Conservation (phyloP, 2,113 vertebrate species). For the Xenopus tropicalis region DNA sequence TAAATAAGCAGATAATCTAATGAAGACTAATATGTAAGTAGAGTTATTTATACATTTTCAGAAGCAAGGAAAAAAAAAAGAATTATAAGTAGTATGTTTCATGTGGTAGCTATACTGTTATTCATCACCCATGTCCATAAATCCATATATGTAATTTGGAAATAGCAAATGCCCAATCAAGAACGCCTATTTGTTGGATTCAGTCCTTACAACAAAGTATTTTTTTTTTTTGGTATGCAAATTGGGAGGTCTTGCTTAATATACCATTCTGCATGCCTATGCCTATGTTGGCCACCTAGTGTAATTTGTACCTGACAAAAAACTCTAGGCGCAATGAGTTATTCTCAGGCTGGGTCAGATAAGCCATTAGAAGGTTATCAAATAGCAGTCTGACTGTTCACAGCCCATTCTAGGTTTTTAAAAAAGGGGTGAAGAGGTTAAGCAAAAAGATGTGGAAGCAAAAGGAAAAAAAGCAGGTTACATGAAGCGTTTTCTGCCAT, state of each 20-base stretch:
- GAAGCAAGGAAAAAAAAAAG: no score
- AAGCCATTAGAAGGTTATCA: constrained; percentile 44
- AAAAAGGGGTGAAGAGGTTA: constrained; percentile 37
- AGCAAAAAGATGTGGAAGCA: constrained; percentile 39
- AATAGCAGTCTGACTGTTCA: constrained; percentile 1
- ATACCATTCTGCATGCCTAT: not conserved
- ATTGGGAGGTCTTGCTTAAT: not conserved
- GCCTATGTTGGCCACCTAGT: constrained; percentile 3
- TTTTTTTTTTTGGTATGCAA: no score
- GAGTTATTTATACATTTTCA: no score
- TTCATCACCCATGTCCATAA: no score
- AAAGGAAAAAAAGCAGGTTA: constrained; percentile 59
- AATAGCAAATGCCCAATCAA: no score
- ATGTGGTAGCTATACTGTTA: no score
- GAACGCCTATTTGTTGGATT: no score
- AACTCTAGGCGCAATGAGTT: not conserved
- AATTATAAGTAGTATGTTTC: no score
- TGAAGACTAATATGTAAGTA: no score
- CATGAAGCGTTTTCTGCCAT: constrained; percentile 55
- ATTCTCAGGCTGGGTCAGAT: constrained; percentile 8
- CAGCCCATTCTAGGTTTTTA: not conserved
- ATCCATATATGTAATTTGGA: no score
- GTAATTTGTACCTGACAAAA: constrained; percentile 5
- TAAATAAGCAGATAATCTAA: no score
- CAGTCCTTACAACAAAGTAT: no score